Evolutionary conservation across 2,113 vertebrate species (phyloP), one percentile per base, ranked within the genome.

Genomic region (Atractosteus spatula): DNA sequence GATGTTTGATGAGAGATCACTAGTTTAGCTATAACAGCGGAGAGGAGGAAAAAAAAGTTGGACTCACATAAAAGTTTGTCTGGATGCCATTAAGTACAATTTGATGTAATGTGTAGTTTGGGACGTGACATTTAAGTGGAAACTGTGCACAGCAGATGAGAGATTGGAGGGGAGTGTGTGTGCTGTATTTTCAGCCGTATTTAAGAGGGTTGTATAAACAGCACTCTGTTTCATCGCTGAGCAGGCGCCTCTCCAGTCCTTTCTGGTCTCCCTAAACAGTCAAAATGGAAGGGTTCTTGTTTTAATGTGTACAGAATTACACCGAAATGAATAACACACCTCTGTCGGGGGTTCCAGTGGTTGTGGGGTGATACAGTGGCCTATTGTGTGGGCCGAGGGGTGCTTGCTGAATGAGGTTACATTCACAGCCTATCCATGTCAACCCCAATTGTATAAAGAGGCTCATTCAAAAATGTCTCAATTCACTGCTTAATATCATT

Each of bases 81-180:
- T 92, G 91, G 91, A 89, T 93, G 86, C 88, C 89, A 92, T 93
- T 93, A 92, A 91, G 85, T 88, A 89, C 91, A 92, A 93, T 91
- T 92, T 92, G 88, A 92, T 91, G 87, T 91, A 91, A 93, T 91
- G 89, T 87, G 89, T 83, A 87, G 86, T 89, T 90, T 80, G 84
- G 85, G 87, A 91, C 83, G 83, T 90, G 90, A 90, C 86, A 89
- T 91, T 90, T 81, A 86, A 92, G 88, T 91, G 90, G 89, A 92
- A 91, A 90, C 89, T 89, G 87, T 80, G 83, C 84, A 81, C 80
- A 80, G 85, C 89, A 93, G 87, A 93, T 91, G 89, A 91, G 86
- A 86, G 80, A 85, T 69, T 59, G 74, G 76, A 76, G 83, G 80
- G 68, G 69, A 62, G 11, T 42, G 59, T 29, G 14, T 16, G 59